These are phyloP conservation scores for Poeciliopsis presidionis DNA, from an alignment of 2,797 vertebrate genomes.

Conservation along the genomic window DNA sequence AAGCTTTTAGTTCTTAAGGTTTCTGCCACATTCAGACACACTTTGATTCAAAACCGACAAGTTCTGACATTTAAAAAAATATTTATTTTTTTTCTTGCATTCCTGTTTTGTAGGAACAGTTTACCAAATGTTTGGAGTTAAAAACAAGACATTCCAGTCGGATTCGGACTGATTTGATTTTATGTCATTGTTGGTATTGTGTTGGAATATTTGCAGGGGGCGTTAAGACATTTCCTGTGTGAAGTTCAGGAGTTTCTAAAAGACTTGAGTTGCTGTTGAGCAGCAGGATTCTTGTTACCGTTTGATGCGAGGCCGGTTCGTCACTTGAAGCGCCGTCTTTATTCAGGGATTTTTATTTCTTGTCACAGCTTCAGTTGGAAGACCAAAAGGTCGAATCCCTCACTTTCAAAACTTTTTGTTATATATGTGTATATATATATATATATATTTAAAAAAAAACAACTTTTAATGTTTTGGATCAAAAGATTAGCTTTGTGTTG, in stretches of 20 bases:
- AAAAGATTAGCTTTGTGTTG: background rate
- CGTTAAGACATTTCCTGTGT: background rate
- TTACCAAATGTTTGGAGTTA: constrained; percentile 49
- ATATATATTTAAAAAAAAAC: background rate
- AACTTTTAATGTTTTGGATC: background rate
- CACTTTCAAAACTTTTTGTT: constrained; percentile 3
- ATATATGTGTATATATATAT: background rate
- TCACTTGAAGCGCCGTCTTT: constrained; percentile 21
- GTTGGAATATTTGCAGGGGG: background rate
- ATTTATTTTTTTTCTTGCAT: constrained; percentile 38
- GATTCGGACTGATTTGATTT: constrained; percentile 27
- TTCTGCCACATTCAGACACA: constrained; percentile 53
- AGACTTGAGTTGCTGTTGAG: background rate
- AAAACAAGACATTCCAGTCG: constrained; percentile 53
- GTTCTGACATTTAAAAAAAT: constrained; percentile 9
- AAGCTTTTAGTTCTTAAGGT: constrained; percentile 16
- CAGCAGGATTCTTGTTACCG: constrained; percentile 19
- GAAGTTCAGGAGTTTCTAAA: background rate
- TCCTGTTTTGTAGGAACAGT: constrained; percentile 55
- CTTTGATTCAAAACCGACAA: constrained; percentile 31
- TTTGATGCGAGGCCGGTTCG: constrained; percentile 7
- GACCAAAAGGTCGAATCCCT: background rate
- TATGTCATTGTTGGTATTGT: constrained; percentile 14
- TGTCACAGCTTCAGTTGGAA: constrained; percentile 5
- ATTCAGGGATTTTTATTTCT: constrained; percentile 55